phyloP scores from a whole-genome alignment of 2,888 invertebrate species.

The Lasioglossum marginatum region DNA sequence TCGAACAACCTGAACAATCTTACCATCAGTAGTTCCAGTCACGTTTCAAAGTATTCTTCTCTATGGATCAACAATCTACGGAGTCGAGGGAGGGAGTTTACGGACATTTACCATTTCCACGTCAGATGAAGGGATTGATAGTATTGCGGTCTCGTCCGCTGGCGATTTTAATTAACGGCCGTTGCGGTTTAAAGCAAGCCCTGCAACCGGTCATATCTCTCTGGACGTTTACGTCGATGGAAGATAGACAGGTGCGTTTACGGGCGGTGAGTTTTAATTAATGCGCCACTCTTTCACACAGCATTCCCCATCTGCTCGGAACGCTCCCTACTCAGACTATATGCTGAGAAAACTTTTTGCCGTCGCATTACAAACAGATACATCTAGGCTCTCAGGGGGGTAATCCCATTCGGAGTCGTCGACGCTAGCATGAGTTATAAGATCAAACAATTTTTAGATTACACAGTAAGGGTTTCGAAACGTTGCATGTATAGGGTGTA shows the following conservation, averaged over 20 bases:
- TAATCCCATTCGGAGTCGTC: not conserved
- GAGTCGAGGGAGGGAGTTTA: constrained; percentile 2
- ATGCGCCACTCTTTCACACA: constrained; percentile 39
- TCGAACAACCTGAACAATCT: not conserved
- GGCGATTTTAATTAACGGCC: constrained; percentile 58
- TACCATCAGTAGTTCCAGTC: not conserved
- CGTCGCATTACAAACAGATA: not conserved
- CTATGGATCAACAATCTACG: constrained; percentile 11
- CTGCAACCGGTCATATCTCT: constrained; percentile 42
- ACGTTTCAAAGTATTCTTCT: not conserved
- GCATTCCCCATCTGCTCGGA: constrained; percentile 29
- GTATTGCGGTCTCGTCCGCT: constrained; percentile 31
- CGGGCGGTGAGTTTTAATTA: constrained; percentile 53
- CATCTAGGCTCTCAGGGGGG: not conserved
- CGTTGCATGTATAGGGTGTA: not conserved
- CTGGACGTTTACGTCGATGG: constrained; percentile 28
- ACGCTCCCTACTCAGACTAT: not conserved
- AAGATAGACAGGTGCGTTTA: constrained; percentile 37
- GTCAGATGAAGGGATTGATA: constrained; percentile 46
- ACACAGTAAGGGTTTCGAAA: not conserved
- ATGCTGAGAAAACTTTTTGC: not conserved
- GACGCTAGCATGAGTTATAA: not conserved
- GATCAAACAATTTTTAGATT: not conserved
- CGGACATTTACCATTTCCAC: constrained; percentile 29
- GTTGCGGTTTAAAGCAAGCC: constrained; percentile 17